Evolutionary conservation across 2,888 invertebrate species (phyloP).

Genomic region (Cheilosia impressa): DNA sequence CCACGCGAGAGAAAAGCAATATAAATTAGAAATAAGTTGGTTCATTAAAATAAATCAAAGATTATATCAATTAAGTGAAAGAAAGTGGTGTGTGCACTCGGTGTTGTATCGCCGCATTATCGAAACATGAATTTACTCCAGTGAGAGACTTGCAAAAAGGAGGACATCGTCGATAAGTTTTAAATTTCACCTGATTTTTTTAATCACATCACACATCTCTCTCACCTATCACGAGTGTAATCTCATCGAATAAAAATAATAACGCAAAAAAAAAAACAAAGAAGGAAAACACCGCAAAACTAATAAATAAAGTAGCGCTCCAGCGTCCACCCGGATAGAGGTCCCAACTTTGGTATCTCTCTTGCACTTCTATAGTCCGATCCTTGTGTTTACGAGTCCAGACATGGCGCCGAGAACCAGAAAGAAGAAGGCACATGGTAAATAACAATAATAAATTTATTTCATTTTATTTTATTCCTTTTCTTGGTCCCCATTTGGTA

Average conservation of each 20-base stretch:
- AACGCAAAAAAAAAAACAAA: constrained; percentile 9
- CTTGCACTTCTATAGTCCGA: constrained; percentile 41
- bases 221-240: constrained; percentile 58
- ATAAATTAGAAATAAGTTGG: constrained; percentile 11
- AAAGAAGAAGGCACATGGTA: constrained; percentile 84
- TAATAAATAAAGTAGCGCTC: constrained; percentile 74
- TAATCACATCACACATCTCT: constrained; percentile 55
- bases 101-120: constrained; percentile 23
- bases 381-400: constrained; percentile 77
- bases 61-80: constrained; percentile 56
- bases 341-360: constrained; percentile 38
- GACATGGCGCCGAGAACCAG: constrained; percentile 84
- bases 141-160: constrained; percentile 11
- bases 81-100: constrained; percentile 47
- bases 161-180: constrained; percentile 54
- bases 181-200: constrained; percentile 62
- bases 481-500: constrained; percentile 32
- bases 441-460: constrained; percentile 82
- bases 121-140: constrained; percentile 28
- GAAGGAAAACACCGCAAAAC: constrained; percentile 60
- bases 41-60: constrained; percentile 53
- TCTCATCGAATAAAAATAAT: constrained; percentile 48
- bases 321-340: constrained; percentile 18
- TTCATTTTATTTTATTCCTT: constrained; percentile 65
- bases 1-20: constrained; percentile 7